These are phyloP conservation scores for Bostrychus sinensis DNA, from an alignment of 2,113 vertebrate genomes.

Conservation along the genomic window DNA sequence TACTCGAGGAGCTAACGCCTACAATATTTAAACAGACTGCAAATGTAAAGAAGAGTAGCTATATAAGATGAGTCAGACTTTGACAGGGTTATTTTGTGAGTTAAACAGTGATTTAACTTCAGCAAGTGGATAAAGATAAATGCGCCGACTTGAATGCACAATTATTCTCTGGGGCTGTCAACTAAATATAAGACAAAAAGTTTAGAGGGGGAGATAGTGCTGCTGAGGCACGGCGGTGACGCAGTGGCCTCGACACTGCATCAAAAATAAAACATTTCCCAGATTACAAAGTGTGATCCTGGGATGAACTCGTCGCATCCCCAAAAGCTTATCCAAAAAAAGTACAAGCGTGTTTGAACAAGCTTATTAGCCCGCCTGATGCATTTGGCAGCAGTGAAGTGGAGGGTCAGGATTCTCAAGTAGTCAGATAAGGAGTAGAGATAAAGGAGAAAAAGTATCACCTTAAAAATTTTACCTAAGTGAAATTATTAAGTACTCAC, in stretches of 20 bases:
- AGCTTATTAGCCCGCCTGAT: constrained; percentile 14
- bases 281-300: constrained; percentile 8
- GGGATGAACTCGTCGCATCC: constrained; percentile 19
- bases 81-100: constrained; percentile 58
- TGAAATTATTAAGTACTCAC: too few species aligned
- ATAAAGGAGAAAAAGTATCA: too few species aligned
- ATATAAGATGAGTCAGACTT: constrained; percentile 45
- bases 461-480: too few species aligned
- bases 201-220: constrained; percentile 8
- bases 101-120: constrained; percentile 47
- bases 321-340: constrained; percentile 2
- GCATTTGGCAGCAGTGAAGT: background rate
- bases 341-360: constrained; percentile 4
- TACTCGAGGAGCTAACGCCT: constrained; percentile 35
- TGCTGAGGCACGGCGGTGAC: constrained; percentile 11
- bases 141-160: constrained; percentile 30
- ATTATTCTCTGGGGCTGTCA: constrained; percentile 37
- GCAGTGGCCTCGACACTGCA: constrained; percentile 8
- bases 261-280: constrained; percentile 34
- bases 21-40: constrained; percentile 38
- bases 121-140: constrained; percentile 34
- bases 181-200: constrained; percentile 28
- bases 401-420: constrained; percentile 21
- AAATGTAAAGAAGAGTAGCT: constrained; percentile 23
- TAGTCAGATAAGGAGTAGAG: too few species aligned